These are phyloP conservation scores for Chymomyza fuscimana DNA, from an alignment of 2,888 invertebrate species.

Conservation along the genomic window DNA sequence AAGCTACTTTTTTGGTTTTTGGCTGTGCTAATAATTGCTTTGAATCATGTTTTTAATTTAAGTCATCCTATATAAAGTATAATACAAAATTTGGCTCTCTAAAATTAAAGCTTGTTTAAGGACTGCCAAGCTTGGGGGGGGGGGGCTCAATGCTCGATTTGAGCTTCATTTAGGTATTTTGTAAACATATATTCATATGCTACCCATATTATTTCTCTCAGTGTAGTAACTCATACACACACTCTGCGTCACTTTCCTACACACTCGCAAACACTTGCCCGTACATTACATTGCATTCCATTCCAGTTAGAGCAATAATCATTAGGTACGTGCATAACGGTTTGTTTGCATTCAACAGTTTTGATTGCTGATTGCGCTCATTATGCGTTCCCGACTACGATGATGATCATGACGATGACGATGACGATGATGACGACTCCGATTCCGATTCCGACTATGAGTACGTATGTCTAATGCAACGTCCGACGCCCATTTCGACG, in stretches of 20 bases:
- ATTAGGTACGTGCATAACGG: conserved; percentile 58
- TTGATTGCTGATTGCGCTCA: conserved; percentile 59
- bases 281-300: conserved; percentile 32
- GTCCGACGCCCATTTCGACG: background rate
- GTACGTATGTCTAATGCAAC: background rate
- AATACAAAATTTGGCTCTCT: too few species aligned
- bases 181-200: too few species aligned
- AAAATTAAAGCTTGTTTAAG: too few species aligned
- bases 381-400: conserved; percentile 15
- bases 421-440: background rate
- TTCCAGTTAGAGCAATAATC: conserved; percentile 54
- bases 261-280: conserved; percentile 9
- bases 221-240: background rate
- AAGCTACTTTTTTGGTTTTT: too few species aligned
- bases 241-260: background rate
- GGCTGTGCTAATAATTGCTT: too few species aligned
- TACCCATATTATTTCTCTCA: background rate
- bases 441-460: too few species aligned
- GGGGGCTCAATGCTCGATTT: too few species aligned
- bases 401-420: background rate
- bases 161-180: too few species aligned
- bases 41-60: too few species aligned
- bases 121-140: too few species aligned
- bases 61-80: too few species aligned
- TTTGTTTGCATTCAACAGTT: conserved; percentile 64